These are phyloP conservation scores for Ictalurus furcatus DNA, from an alignment of 2,113 vertebrate species.

Conservation along the genomic window DNA sequence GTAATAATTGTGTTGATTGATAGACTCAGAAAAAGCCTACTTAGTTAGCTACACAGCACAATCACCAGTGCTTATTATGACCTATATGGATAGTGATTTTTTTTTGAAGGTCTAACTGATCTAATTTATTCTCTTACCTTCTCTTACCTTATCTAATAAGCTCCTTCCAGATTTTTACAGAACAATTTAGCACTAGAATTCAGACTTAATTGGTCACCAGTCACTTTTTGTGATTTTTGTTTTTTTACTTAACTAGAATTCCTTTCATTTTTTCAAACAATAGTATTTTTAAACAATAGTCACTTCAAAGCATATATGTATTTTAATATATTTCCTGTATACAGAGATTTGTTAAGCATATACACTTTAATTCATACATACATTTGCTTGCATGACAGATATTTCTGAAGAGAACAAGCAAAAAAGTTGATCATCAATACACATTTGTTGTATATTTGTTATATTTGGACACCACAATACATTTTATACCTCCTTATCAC, in stretches of 20 bases:
- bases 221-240: background rate
- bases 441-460: background rate
- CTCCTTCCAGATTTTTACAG: background rate
- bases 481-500: conserved; percentile 3
- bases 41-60: background rate
- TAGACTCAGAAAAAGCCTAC: background rate
- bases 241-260: background rate
- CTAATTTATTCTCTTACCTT: background rate
- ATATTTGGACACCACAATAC: background rate
- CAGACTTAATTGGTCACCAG: background rate
- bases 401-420: background rate
- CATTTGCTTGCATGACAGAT: background rate
- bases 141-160: too few species aligned
- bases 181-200: background rate
- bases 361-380: conserved; percentile 17
- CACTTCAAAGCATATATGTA: background rate
- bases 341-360: conserved; percentile 6
- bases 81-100: background rate
- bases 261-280: background rate
- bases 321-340: conserved; percentile 8
- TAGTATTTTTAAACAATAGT: background rate
- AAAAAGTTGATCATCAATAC: background rate
- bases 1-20: background rate
- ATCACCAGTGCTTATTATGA: background rate
- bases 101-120: background rate